Evolutionary conservation across 2,797 vertebrate genomes (phyloP), one percentile per base, ranked within the genome.

Genomic region (Synanceia verrucosa): DNA sequence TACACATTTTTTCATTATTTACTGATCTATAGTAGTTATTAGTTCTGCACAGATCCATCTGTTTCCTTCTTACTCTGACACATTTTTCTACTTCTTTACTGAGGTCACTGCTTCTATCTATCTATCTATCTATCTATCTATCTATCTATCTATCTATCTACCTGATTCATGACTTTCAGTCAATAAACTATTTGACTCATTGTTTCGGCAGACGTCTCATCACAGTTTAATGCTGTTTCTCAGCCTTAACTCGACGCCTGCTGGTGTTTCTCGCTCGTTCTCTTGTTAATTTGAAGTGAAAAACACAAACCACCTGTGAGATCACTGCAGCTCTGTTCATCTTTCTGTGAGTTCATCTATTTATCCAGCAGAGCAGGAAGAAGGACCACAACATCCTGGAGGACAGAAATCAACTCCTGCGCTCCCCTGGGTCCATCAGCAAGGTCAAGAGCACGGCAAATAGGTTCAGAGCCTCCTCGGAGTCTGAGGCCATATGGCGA

Each of bases 381-480:
- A 76, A 48, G 43, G 53, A 1, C 31, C 12, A 41, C 51, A 68
- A 58, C 39, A 65, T 74, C 63, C 51, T 65, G 60, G 62, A 80
- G 50, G 64, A 73, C 58, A 36, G 55, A 81, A 50, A 62, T 60
- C 44, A 1, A 46, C 34, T 69, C 39, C 37, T 44, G 18, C 11
- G 3, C 64, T 73, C 82, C 77, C 70, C 9, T 0, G 74, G 61
- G 75, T 60, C 34, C 51, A 72, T 64, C 58, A 53, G 47, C 76
- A 85, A 83, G 81, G 84, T 88, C 77, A 88, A 87, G 78, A 83
- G 60, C 78, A 81, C 52, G 76, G 58, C 76, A 81, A 83, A 76
- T 50, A 76, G 64, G 75, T 82, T 70, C 78, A 79, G 70, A 76
- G 70, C 64, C 71, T 85, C 81, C 63, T 80, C 70, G 55, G 86